phyloP scores from a whole-genome alignment of 2,888 invertebrate genomes.

The Hirtodrosophila trivittata region DNA sequence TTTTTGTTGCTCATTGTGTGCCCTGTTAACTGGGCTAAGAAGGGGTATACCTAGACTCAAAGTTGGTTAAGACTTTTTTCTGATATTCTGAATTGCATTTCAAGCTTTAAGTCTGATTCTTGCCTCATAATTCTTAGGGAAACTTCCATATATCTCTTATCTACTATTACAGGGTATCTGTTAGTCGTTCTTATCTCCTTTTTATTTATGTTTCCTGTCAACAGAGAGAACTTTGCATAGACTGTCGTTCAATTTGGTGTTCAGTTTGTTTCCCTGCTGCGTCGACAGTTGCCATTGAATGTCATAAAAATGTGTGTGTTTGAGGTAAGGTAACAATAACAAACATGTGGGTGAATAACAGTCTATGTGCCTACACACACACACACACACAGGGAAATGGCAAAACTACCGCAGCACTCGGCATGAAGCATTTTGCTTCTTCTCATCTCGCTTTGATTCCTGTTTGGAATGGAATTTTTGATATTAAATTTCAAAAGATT shows the following conservation, averaged over 20 bases:
- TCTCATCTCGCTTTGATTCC: too few species aligned
- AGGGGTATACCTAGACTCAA: too few species aligned
- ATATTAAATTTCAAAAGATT: constrained; percentile 3
- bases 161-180: too few species aligned
- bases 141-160: background rate
- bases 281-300: constrained; percentile 62
- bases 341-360: constrained; percentile 35
- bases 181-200: background rate
- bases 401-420: constrained; percentile 8
- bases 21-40: too few species aligned
- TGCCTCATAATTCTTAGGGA: too few species aligned
- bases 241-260: constrained; percentile 38
- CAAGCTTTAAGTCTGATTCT: too few species aligned
- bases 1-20: constrained; percentile 3
- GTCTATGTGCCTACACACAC: constrained; percentile 6
- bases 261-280: constrained; percentile 22
- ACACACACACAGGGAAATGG: constrained; percentile 46
- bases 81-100: too few species aligned
- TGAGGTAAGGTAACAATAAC: constrained; percentile 78
- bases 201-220: constrained; percentile 24
- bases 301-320: constrained; percentile 72
- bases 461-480: background rate
- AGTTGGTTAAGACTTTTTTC: too few species aligned
- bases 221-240: constrained; percentile 42
- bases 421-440: too few species aligned